These are phyloP conservation scores for Agapostemon virescens DNA, from an alignment of 2,888 invertebrate genomes.

Conservation along the genomic window DNA sequence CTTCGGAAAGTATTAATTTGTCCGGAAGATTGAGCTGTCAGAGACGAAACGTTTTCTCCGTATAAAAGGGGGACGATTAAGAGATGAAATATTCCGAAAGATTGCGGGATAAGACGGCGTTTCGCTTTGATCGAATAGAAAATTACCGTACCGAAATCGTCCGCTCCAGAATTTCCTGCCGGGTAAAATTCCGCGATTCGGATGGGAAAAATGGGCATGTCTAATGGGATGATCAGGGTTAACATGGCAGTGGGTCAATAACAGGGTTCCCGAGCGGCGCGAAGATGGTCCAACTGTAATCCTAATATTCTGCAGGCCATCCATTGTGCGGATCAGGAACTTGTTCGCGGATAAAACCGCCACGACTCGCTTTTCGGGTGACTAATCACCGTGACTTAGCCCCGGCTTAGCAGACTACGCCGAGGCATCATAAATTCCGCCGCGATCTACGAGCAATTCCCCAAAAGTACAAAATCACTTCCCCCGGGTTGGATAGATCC, in stretches of 20 bases:
- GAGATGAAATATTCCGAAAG: neutral
- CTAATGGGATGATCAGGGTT: neutral
- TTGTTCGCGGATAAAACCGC: slow-evolving; percentile 62
- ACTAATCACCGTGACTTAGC: slow-evolving; percentile 62
- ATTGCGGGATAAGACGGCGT: neutral
- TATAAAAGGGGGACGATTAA: neutral
- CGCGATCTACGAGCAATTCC: slow-evolving; percentile 36
- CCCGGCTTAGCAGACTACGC: slow-evolving; percentile 46
- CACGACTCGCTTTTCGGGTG: slow-evolving; percentile 48
- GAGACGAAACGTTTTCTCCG: neutral
- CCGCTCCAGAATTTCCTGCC: neutral
- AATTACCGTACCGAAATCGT: neutral
- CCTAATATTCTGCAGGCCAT: slow-evolving; percentile 59
- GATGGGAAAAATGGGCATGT: neutral
- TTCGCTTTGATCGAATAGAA: neutral
- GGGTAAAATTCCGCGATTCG: neutral
- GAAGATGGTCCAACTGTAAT: slow-evolving; percentile 54
- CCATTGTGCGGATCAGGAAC: slow-evolving; percentile 54
- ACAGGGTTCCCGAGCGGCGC: slow-evolving; percentile 9
- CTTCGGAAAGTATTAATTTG: neutral
- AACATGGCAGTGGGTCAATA: neutral
- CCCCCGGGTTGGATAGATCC: neutral
- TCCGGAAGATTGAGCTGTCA: slow-evolving; percentile 1
- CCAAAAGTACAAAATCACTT: slow-evolving; percentile 43
- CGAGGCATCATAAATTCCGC: slow-evolving; percentile 53